Conservation (phyloP, 1,140 invertebrate species). For the Carposina sasakii region DNA sequence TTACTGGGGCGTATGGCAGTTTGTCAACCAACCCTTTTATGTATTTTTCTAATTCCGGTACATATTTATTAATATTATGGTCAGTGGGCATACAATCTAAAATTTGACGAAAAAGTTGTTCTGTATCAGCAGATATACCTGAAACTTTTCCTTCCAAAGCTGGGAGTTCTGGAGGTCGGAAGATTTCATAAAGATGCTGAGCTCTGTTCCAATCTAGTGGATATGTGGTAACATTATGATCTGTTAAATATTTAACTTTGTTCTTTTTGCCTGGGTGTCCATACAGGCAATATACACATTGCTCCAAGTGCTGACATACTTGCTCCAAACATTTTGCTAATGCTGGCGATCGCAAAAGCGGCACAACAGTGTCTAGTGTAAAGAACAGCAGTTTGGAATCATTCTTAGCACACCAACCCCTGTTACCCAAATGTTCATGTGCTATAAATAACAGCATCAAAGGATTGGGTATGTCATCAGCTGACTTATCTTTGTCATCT, state of each 20-base stretch:
- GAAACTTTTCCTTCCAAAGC: conserved; percentile 86
- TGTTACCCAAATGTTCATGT: conserved; percentile 88
- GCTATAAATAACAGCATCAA: conserved; percentile 85
- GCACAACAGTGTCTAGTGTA: conserved; percentile 81
- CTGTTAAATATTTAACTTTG: conserved; percentile 81
- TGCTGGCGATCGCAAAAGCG: conserved; percentile 76
- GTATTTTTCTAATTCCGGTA: conserved; percentile 77
- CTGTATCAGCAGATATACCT: conserved; percentile 84
- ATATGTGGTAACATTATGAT: conserved; percentile 84
- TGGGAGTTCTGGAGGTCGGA: conserved; percentile 84
- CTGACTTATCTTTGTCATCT: conserved; percentile 65
- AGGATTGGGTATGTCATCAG: conserved; percentile 80
- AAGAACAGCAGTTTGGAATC: conserved; percentile 86
- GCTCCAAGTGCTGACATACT: conserved; percentile 85
- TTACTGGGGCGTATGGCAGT: conserved; percentile 67
- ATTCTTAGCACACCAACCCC: conserved; percentile 83
- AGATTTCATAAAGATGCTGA: conserved; percentile 87
- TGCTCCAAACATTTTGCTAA: conserved; percentile 71
- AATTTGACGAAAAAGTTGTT: conserved; percentile 84
- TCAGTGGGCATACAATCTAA: conserved; percentile 80
- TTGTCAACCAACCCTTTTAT: conserved; percentile 76
- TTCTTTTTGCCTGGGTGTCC: conserved; percentile 87
- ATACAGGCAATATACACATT: conserved; percentile 92
- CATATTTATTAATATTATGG: conserved; percentile 75
- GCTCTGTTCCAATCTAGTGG: conserved; percentile 85